Conservation (phyloP, 2,113 vertebrate species). For the Sprattus sprattus region DNA sequence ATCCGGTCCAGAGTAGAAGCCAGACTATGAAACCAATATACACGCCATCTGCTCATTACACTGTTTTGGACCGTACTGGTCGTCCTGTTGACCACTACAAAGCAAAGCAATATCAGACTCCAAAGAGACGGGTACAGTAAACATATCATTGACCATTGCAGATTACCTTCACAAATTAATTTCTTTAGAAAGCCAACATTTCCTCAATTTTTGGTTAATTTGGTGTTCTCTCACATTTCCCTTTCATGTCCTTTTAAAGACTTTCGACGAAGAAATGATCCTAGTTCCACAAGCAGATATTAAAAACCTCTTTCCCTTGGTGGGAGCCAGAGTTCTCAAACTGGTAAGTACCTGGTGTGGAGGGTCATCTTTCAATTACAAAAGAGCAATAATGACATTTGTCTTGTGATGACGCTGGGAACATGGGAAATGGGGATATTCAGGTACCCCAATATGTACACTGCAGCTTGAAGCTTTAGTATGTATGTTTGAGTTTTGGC, state of each 20-base stretch:
- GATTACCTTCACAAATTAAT: not conserved
- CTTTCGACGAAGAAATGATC: not conserved
- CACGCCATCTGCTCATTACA: not conserved
- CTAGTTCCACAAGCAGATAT: not conserved
- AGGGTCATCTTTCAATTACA: not conserved
- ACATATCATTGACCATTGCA: not conserved
- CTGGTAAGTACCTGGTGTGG: not conserved
- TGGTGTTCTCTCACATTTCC: not conserved
- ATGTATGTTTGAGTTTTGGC: too few species aligned
- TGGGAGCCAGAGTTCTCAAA: not conserved
- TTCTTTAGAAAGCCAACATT: too few species aligned
- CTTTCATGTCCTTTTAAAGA: not conserved
- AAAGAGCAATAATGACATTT: too few species aligned
- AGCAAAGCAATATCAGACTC: not conserved
- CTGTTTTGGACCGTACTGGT: slow-evolving; percentile 49
- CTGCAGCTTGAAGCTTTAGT: too few species aligned
- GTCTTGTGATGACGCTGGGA: too few species aligned
- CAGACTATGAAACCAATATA: rapidly evolving
- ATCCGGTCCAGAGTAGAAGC: not conserved
- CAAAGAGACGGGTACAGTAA: not conserved
- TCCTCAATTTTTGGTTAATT: not conserved
- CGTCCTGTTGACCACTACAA: slow-evolving; percentile 23
- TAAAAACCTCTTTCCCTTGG: not conserved
- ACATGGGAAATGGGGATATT: too few species aligned
- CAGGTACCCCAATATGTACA: too few species aligned